Conservation (phyloP, 2,888 invertebrate genomes). For the Macropis europaea region DNA sequence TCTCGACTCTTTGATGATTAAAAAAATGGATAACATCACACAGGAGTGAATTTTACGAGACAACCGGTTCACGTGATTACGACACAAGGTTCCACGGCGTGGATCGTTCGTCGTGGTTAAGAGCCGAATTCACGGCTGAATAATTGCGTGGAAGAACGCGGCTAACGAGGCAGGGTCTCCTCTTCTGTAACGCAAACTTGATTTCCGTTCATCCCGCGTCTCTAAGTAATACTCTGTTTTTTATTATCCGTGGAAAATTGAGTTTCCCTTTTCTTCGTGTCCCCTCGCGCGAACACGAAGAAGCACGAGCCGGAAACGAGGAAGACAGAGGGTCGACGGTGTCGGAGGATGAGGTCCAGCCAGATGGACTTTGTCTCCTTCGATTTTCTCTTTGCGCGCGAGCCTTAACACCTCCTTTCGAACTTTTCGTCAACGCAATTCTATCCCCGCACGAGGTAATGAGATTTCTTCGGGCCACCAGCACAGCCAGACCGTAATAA, state of each 20-base stretch:
- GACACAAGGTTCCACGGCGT: neutral
- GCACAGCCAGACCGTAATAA: conserved; percentile 69
- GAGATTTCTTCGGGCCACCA: conserved; percentile 72
- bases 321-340: neutral
- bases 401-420: conserved; percentile 62
- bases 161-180: conserved; percentile 40
- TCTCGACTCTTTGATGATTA: conserved; percentile 21
- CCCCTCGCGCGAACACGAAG: neutral
- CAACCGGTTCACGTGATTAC: neutral
- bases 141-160: conserved; percentile 31
- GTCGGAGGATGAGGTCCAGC: conserved; percentile 21
- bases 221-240: conserved; percentile 57
- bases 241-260: conserved; percentile 65
- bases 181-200: conserved; percentile 37
- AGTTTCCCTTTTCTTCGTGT: conserved; percentile 50
- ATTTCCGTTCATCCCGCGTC: conserved; percentile 48
- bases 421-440: conserved; percentile 71
- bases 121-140: conserved; percentile 21
- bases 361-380: conserved; percentile 65
- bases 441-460: conserved; percentile 68
- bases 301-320: neutral
- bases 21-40: too few species aligned
- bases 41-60: neutral
- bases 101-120: conserved; percentile 10
- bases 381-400: conserved; percentile 63